Evolutionary conservation across 2,888 invertebrate genomes (phyloP).

Genomic region (Marronus borbonicus): DNA sequence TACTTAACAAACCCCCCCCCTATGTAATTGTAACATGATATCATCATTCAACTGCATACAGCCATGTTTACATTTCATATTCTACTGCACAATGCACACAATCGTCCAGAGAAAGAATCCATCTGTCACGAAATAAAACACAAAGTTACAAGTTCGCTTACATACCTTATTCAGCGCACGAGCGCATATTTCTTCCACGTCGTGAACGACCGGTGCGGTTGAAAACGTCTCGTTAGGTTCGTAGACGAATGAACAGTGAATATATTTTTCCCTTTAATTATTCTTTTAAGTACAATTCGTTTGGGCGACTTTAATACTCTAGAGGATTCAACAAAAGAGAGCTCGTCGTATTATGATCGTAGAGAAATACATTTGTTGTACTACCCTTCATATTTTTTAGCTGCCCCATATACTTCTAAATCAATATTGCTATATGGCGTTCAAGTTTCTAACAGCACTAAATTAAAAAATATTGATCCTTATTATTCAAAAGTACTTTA

Average conservation of each 20-base stretch:
- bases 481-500: background rate
- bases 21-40: slow-evolving; percentile 68
- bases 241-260: slow-evolving; percentile 37
- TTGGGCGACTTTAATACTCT: slow-evolving; percentile 59
- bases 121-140: slow-evolving; percentile 42
- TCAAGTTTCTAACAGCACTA: slow-evolving; percentile 15
- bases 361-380: slow-evolving; percentile 51
- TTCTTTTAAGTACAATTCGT: slow-evolving; percentile 42
- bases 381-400: slow-evolving; percentile 56
- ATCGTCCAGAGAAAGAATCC: slow-evolving; percentile 61
- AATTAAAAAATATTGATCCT: slow-evolving; percentile 42
- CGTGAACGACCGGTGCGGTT: background rate
- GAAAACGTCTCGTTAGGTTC: slow-evolving; percentile 23
- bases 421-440: slow-evolving; percentile 45
- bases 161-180: slow-evolving; percentile 15
- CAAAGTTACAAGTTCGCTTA: slow-evolving; percentile 31
- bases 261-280: slow-evolving; percentile 39
- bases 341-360: slow-evolving; percentile 55
- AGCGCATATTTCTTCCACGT: slow-evolving; percentile 25
- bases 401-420: slow-evolving; percentile 55
- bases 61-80: slow-evolving; percentile 70
- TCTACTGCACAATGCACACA: slow-evolving; percentile 68
- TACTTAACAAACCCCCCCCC: slow-evolving; percentile 59
- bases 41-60: slow-evolving; percentile 66
- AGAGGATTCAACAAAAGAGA: slow-evolving; percentile 56